These are phyloP conservation scores for Venusia cambrica DNA, from an alignment of 2,888 invertebrate genomes.

Conservation along the genomic window DNA sequence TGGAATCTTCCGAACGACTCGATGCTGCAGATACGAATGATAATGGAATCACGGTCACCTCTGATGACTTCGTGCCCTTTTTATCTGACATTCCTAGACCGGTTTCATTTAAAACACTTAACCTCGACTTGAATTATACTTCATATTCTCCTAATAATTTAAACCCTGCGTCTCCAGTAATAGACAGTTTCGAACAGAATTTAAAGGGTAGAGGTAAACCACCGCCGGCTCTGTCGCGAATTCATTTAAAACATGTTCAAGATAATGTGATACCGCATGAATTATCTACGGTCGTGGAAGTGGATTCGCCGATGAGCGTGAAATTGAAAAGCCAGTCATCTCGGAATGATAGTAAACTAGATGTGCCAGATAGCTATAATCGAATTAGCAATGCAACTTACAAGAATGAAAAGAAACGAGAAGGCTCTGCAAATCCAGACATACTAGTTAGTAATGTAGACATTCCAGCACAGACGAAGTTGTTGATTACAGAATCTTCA, in stretches of 20 bases:
- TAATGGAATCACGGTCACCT: constrained; percentile 26
- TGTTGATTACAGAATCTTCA: constrained; percentile 42
- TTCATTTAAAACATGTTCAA: constrained; percentile 55
- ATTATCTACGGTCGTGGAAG: constrained; percentile 85
- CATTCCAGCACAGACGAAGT: constrained; percentile 29
- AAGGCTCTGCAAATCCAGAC: constrained; percentile 40
- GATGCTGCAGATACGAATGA: constrained; percentile 20
- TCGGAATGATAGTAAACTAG: constrained; percentile 38
- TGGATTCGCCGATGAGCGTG: constrained; percentile 84
- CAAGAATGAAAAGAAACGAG: constrained; percentile 19
- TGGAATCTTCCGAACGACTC: constrained; percentile 27
- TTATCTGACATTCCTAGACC: constrained; percentile 62
- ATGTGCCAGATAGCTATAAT: constrained; percentile 33
- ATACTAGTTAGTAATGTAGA: constrained; percentile 42
- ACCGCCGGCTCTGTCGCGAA: constrained; percentile 66
- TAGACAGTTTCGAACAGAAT: constrained; percentile 27
- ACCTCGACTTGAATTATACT: constrained; percentile 20
- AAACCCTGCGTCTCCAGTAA: constrained; percentile 25
- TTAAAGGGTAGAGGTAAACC: constrained; percentile 53
- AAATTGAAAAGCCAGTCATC: constrained; percentile 57
- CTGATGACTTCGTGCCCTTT: constrained; percentile 45
- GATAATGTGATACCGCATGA: constrained; percentile 77
- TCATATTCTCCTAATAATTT: constrained; percentile 23
- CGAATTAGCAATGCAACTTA: constrained; percentile 22
- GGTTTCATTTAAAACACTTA: constrained; percentile 31